Base-by-base conservation (phyloP, 2,888 invertebrate genomes). In the Patella caerulea region DNA sequence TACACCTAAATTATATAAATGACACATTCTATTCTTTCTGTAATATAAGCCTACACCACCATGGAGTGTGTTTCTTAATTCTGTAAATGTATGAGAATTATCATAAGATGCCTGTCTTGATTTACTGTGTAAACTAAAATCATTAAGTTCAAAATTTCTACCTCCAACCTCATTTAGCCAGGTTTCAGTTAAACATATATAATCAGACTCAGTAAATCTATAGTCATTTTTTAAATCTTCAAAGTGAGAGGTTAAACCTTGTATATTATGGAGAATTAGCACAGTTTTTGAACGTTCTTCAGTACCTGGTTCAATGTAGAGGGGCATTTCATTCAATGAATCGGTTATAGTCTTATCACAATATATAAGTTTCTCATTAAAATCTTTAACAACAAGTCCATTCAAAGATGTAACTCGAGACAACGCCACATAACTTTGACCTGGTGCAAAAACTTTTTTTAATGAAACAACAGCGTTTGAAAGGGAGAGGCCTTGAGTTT, bases 131-230 rank as follows among this genome's bases (percentile, higher is more conserved):
- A 74, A 77, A 7, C 19, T 54, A 75, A 74, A 79, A 53, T 79
- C 53, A 65, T 74, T 24, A 5, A 77, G 3, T 19, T 65, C n/a
- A 17, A 76, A 45, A 24, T 71, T 34, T 12, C 17, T 11, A 7
- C 4, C 17, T 24, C 45, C 29, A 53, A 70, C 45, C 5, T 45
- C 7, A 54, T 74, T 29, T 15, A 77, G 19, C 79, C 79, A 79
- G 1, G 79, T 79, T 73, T 79, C 79, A 54, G 79, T 75, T n/a
- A 56, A 56, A 56, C 56, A 56, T 17, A 56, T 17, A 17, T 17
- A 15, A 56, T 56, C 56, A 56, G 7, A 56, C n/a, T 56, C 7
- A n/a, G 7, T 15, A 56, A 56, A 56, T 56, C 56, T 56, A 15
- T 56, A 5, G 7, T 56, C 56, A 56, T 56, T 56, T 56, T 17